These are phyloP conservation scores for Hypotaenidia philippensis DNA, from an alignment of 2,797 vertebrate species.

Conservation along the genomic window DNA sequence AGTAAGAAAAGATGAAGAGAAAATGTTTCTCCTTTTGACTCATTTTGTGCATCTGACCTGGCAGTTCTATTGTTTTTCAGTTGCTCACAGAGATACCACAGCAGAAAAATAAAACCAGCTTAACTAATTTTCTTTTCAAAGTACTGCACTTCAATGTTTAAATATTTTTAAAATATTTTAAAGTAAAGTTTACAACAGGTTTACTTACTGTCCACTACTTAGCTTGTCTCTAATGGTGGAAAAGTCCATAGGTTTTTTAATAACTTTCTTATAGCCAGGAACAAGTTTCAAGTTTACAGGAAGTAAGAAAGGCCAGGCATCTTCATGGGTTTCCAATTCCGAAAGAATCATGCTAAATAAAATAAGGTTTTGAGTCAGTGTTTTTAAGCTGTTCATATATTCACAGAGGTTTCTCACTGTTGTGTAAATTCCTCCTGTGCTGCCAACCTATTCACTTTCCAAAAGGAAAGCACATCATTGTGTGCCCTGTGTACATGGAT, in stretches of 20 bases:
- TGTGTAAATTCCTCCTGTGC: neutral
- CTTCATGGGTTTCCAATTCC: conserved; percentile 96
- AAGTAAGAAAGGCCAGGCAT: conserved; percentile 98
- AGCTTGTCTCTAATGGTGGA: conserved; percentile 98
- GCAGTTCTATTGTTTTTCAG: neutral
- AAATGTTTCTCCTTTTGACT: neutral
- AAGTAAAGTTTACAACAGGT: neutral
- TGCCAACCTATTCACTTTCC: neutral
- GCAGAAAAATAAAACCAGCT: neutral
- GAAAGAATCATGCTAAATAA: conserved; percentile 90
- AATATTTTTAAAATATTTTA: neutral
- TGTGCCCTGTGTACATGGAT: neutral
- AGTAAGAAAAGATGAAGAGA: neutral
- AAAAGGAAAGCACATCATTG: neutral
- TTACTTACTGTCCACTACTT: conserved; percentile 97
- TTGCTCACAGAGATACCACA: neutral
- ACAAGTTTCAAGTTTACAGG: conserved; percentile 98
- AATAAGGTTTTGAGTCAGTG: conserved; percentile 39
- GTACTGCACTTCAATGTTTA: neutral
- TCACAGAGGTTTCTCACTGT: neutral
- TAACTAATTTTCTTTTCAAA: neutral
- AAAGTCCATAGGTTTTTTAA: conserved; percentile 99
- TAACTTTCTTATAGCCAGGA: conserved; percentile 97
- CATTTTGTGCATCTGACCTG: neutral
- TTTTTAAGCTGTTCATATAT: neutral